Evolutionary conservation across 1,140 invertebrate species (phyloP), one percentile per base, ranked within the genome.

Genomic region (Galendromus occidentalis): DNA sequence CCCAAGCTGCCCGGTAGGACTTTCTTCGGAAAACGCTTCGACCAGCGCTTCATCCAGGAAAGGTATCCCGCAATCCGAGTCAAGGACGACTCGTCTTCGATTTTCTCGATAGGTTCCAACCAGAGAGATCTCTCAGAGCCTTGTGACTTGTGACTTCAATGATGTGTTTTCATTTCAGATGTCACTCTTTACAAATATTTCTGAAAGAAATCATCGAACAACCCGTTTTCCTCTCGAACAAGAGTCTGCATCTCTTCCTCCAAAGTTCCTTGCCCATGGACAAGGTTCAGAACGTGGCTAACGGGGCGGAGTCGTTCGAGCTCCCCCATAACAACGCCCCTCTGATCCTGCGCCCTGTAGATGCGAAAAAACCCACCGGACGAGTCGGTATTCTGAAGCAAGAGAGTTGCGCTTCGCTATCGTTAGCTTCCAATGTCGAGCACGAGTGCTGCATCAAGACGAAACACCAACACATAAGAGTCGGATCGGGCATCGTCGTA

Each of bases 181-280:
- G 51, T 25, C 25, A 33, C 9, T 17, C 25, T 25, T 22, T 59
- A 9, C 51, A 59, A 33, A 29, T 33, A 9, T 59, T 59, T 9
- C 22, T 59, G 51, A 59, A 59, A 22, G 12, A 17, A 12, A 59
- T 59, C 33, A 22, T 59, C 51, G 51, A 59, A 22, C 51, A 59
- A 33, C 51, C 51, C 51, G 51, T 59, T 14, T 59, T 29, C 22
- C 22, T 59, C 17, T 59, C 51, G 33, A 59, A 59, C 51, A 59
- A 59, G 51, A 59, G 51, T 25, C 20, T 59, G 14, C 51, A 59
- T 25, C 51, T 59, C 25, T 59, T 59, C 22, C 33, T 59, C 14
- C 51, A 59, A 22, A 59, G 25, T 25, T 59, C 51, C 17, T 22
- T 59, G 25, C 17, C 51, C 17, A 59, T 59, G 51, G 51, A 59